Evolutionary conservation across 2,797 vertebrate genomes (phyloP), one percentile per base, ranked within the genome.

Genomic region (Melanotaenia maccullochi): DNA sequence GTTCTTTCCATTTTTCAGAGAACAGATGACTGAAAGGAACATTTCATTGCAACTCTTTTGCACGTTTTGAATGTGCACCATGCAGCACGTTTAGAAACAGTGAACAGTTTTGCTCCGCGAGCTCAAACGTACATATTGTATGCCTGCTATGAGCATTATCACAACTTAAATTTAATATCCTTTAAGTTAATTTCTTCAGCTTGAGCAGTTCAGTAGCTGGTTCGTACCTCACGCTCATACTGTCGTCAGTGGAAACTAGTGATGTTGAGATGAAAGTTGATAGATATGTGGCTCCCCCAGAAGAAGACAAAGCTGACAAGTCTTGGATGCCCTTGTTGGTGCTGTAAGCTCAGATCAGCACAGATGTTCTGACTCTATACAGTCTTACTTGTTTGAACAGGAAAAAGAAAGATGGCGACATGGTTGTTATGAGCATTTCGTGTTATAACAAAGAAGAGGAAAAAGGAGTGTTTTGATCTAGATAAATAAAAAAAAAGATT

Each of bases 391-490:
- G 75, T 74, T 78, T 68, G 56, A 74, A 28, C 65, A 62, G 30
- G 40, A 71, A 60, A 65, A 40, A 38, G 55, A 65, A 30, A 32
- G 32, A 32, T 32, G 71, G 75, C 47, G n/a, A 71, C 59, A 35
- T 47, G 64, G 78, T 76, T 49, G 77, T 84, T 81, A 33, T 22
- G 67, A 83, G 71, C 66, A 47, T 85, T 88, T 88, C 72, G 85
- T 75, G 76, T 71, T 52, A 72, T 80, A 79, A 68, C 65, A 81
- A 77, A 84, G 74, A 78, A 59, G 66, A 78, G 57, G 79, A 90
- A 87, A 76, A 83, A 85, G 85, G 76, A 73, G 82, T 82, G 82
- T 84, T 52, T 52, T 88, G 86, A 87, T 90, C 78, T 89, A 87
- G 86, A 76, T 61, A 83, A 89, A 86, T 85, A 77, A 73, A 73